phyloP scores from a whole-genome alignment of 2,113 vertebrate species.

The Gallinago jamesoni region DNA sequence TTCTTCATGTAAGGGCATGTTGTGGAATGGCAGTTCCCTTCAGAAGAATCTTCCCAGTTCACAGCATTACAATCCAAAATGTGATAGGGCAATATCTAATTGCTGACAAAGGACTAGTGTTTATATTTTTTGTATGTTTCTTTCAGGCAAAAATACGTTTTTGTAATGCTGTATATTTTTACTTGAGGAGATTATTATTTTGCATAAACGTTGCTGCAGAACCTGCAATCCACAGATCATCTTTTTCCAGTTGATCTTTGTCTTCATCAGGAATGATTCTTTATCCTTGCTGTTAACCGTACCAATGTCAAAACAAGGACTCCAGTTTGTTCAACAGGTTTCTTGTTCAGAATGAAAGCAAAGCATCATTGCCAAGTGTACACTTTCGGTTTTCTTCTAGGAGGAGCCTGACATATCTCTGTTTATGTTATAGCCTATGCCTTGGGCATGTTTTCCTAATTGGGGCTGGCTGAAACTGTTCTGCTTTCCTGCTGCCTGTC shows the following conservation, averaged over 20 bases:
- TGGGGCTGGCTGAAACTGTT: neutral
- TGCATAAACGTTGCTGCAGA: neutral
- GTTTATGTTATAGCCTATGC: neutral
- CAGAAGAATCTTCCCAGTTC: neutral
- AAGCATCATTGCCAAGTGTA: neutral
- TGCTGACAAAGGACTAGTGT: neutral
- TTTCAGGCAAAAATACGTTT: neutral
- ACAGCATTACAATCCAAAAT: neutral
- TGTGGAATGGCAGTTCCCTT: neutral
- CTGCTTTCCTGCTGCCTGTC: slow-evolving; percentile 5
- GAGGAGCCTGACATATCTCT: neutral
- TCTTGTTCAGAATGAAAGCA: neutral
- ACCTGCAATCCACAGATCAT: neutral
- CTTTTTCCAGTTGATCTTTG: neutral
- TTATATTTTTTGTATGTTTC: neutral
- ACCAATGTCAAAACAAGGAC: neutral
- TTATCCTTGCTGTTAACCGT: neutral
- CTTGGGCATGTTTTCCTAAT: slow-evolving; percentile 40
- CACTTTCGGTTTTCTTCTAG: neutral
- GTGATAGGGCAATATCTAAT: neutral
- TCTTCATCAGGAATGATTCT: neutral
- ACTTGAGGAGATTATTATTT: neutral
- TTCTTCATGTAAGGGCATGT: neutral
- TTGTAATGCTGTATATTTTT: neutral
- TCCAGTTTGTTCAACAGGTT: neutral